These are phyloP conservation scores for Diabrotica balteata DNA, from an alignment of 2,888 invertebrate genomes.

Conservation along the genomic window DNA sequence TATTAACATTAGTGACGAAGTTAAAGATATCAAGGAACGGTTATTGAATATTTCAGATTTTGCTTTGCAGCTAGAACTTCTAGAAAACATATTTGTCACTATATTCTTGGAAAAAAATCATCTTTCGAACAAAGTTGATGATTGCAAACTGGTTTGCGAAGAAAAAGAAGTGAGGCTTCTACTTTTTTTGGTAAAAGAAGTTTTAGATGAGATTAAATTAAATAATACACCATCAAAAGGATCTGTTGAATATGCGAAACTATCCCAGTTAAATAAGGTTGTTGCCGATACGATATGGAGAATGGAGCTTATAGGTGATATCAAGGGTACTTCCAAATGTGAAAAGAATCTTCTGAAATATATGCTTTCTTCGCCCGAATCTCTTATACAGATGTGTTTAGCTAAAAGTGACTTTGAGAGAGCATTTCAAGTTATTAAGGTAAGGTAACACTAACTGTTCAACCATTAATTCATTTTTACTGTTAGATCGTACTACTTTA, in stretches of 20 bases:
- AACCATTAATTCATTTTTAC: neutral
- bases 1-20: slow-evolving; percentile 28
- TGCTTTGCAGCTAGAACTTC: slow-evolving; percentile 65
- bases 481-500: neutral
- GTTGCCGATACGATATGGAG: slow-evolving; percentile 77
- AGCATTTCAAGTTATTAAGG: slow-evolving; percentile 82
- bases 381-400: slow-evolving; percentile 78
- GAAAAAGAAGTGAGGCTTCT: slow-evolving; percentile 67
- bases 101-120: slow-evolving; percentile 59
- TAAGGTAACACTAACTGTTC: slow-evolving; percentile 56
- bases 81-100: slow-evolving; percentile 74
- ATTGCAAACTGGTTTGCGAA: slow-evolving; percentile 66
- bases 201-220: slow-evolving; percentile 63
- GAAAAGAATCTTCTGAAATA: slow-evolving; percentile 66
- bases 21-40: slow-evolving; percentile 34
- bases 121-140: slow-evolving; percentile 15
- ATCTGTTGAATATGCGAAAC: slow-evolving; percentile 49
- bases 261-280: slow-evolving; percentile 60
- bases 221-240: slow-evolving; percentile 55
- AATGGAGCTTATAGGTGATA: slow-evolving; percentile 70
- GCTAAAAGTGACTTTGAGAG: slow-evolving; percentile 76
- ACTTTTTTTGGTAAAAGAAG: slow-evolving; percentile 65
- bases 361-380: slow-evolving; percentile 79
- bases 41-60: slow-evolving; percentile 38
- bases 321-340: slow-evolving; percentile 62